These are phyloP conservation scores for Oxytorus armatus DNA, from an alignment of 2,888 invertebrate species.

Conservation along the genomic window DNA sequence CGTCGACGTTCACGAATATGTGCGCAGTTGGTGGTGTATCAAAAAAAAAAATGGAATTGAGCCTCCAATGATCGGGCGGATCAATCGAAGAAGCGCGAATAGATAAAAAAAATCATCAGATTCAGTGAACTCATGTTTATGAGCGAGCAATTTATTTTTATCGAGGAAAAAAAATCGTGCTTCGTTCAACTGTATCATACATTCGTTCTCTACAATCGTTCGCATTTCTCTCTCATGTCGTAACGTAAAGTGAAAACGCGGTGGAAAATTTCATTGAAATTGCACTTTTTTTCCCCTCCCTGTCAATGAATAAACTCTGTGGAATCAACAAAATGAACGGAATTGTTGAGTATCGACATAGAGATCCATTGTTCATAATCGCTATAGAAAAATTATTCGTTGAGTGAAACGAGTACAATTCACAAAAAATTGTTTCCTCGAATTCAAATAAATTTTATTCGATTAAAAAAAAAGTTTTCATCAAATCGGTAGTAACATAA, in stretches of 20 bases:
- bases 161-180: neutral
- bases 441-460: no score
- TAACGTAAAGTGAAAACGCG: neutral
- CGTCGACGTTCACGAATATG: neutral
- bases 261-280: constrained; percentile 26
- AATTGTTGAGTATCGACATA: neutral
- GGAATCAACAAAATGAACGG: neutral
- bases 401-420: no score
- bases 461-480: no score
- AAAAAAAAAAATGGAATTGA: neutral
- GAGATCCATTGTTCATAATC: no score
- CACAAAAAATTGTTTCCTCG: no score
- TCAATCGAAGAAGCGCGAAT: neutral
- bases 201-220: neutral
- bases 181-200: constrained; percentile 17
- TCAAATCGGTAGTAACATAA: no score
- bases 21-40: neutral
- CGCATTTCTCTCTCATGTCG: constrained; percentile 1
- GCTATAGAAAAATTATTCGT: no score
- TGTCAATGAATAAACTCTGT: neutral
- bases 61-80: neutral
- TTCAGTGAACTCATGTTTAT: neutral
- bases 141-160: constrained; percentile 12
- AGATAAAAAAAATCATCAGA: constrained; percentile 11
- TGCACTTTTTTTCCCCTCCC: neutral